These are phyloP conservation scores for Ennomos fuscantarius DNA, from an alignment of 2,888 invertebrate species.

Conservation along the genomic window DNA sequence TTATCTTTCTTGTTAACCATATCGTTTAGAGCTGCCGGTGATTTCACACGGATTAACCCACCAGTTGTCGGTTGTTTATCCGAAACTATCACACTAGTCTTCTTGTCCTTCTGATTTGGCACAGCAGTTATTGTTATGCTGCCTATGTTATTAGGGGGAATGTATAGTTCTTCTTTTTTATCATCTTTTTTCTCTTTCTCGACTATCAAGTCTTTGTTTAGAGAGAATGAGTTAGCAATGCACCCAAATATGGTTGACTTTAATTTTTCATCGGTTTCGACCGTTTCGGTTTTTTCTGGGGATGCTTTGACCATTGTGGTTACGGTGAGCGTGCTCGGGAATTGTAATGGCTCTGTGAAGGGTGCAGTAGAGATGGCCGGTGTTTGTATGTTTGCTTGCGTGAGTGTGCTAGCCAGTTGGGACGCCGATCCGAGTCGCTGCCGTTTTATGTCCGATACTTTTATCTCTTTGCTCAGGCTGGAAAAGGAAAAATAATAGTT, in stretches of 20 bases:
- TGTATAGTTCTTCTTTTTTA: slow-evolving; percentile 67
- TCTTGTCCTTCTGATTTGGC: slow-evolving; percentile 56
- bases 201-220: slow-evolving; percentile 63
- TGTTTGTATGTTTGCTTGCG: slow-evolving; percentile 11
- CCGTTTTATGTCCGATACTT: slow-evolving; percentile 66
- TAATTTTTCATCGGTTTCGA: slow-evolving; percentile 46
- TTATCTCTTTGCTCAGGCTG: slow-evolving; percentile 76
- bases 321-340: slow-evolving; percentile 78
- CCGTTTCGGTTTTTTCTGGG: slow-evolving; percentile 41
- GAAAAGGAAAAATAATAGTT: slow-evolving; percentile 41
- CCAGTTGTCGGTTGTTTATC: slow-evolving; percentile 48
- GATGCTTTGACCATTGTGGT: slow-evolving; percentile 59
- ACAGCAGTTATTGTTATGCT: slow-evolving; percentile 80
- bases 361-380: slow-evolving; percentile 17
- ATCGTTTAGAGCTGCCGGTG: slow-evolving; percentile 76
- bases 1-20: slow-evolving; percentile 65
- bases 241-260: slow-evolving; percentile 54
- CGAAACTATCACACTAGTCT: slow-evolving; percentile 45
- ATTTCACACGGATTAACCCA: slow-evolving; percentile 69
- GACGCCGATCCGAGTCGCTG: slow-evolving; percentile 60
- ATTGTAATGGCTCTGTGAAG: slow-evolving; percentile 69
- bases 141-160: slow-evolving; percentile 74
- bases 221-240: slow-evolving; percentile 57
- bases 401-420: slow-evolving; percentile 36
- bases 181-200: slow-evolving; percentile 63